Evolutionary conservation across 1,140 invertebrate genomes (phyloP).

Genomic region (Rhizoglyphus robini): DNA sequence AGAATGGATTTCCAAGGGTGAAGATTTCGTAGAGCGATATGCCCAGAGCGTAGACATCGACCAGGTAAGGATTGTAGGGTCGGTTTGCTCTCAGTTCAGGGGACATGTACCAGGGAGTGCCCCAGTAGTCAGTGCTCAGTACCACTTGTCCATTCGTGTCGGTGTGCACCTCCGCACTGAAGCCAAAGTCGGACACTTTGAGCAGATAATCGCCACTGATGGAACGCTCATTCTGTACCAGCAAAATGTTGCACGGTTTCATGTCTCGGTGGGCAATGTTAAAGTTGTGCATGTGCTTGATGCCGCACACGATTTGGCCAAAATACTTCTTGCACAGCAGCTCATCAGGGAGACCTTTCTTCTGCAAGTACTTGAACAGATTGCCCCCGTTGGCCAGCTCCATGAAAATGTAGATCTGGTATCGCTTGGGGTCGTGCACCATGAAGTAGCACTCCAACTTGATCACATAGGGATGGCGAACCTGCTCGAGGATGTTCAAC

Average conservation of each 20-base stretch:
- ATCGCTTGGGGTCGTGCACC: background rate
- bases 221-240: background rate
- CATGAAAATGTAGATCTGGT: slow-evolving; percentile 15
- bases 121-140: slow-evolving; percentile 16
- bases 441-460: background rate
- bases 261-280: slow-evolving; percentile 15
- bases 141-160: background rate
- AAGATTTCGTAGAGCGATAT: slow-evolving; percentile 61
- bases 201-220: slow-evolving; percentile 10
- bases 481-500: background rate
- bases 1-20: slow-evolving; percentile 37
- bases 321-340: slow-evolving; percentile 3
- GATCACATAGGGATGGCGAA: slow-evolving; percentile 9
- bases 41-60: slow-evolving; percentile 73
- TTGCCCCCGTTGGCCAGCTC: slow-evolving; percentile 7
- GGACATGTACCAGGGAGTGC: slow-evolving; percentile 83
- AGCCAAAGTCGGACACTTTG: slow-evolving; percentile 4
- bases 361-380: slow-evolving; percentile 6
- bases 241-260: background rate
- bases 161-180: background rate
- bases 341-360: slow-evolving; percentile 2
- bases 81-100: slow-evolving; percentile 64
- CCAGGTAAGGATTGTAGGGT: slow-evolving; percentile 53
- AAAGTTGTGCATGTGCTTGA: slow-evolving; percentile 4
- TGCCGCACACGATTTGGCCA: background rate